Percentiles rank a stretch among this genome's conserved stretches.
These are phyloP conservation scores for Ceratitis capitata DNA, from an alignment of 1,140 invertebrate genomes.

Conservation along the genomic window DNA sequence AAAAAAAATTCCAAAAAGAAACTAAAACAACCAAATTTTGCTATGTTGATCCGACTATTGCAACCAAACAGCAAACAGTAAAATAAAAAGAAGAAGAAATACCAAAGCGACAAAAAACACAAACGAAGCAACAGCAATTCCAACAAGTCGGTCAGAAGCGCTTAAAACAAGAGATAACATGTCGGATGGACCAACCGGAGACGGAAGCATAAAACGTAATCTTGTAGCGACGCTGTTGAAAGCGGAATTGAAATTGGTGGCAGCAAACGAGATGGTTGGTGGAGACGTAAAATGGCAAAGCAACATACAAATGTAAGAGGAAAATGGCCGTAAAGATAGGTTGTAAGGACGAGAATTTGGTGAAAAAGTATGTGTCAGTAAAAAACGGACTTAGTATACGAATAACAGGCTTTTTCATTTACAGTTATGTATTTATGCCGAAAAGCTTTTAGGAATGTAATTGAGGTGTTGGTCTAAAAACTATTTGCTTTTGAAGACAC, in stretches of 20 bases:
- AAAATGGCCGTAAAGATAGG: not conserved
- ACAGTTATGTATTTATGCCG: too few species aligned
- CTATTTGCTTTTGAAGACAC: too few species aligned
- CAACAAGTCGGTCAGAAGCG: not conserved
- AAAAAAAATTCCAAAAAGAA: not conserved
- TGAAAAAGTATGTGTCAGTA: too few species aligned
- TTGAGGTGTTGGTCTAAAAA: too few species aligned
- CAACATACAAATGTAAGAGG: not conserved
- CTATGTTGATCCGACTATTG: not conserved
- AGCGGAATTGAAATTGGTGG: not conserved
- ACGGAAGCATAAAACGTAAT: slow-evolving; percentile 43
- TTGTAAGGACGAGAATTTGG: too few species aligned
- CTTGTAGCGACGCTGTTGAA: slow-evolving; percentile 7
- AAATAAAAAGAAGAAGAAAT: not conserved
- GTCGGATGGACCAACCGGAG: not conserved
- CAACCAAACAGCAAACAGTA: not conserved
- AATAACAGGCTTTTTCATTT: too few species aligned
- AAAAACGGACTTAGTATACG: too few species aligned
- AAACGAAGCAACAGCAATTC: slow-evolving; percentile 40
- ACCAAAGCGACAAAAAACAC: not conserved
- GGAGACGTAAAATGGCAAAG: not conserved
- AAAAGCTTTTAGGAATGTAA: too few species aligned
- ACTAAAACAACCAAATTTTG: not conserved
- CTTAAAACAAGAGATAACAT: not conserved
- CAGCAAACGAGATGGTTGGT: not conserved